Percentiles rank a stretch among this genome's conserved stretches.
These are phyloP conservation scores for Corticium candelabrum DNA, from an alignment of 37 sponge, comb jelly and placozoan genomes.

Conservation along the genomic window DNA sequence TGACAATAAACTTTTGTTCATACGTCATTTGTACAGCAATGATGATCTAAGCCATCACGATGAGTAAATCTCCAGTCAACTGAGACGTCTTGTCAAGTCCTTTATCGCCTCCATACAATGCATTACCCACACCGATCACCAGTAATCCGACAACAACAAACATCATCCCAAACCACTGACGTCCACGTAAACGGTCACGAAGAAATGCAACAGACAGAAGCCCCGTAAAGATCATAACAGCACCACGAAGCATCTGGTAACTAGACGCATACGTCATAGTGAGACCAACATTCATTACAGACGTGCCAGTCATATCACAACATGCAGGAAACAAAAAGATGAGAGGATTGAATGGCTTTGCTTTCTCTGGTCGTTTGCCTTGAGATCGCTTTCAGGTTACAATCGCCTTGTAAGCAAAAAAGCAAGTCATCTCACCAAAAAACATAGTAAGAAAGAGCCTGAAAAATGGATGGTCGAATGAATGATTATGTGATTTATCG, in stretches of 20 bases:
- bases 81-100: slow-evolving; percentile 7
- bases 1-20: slow-evolving; percentile 84
- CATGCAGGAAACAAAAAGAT: slow-evolving; percentile 82
- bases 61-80: slow-evolving; percentile 81
- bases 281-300: slow-evolving; percentile 85
- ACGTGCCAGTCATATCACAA: slow-evolving; percentile 75
- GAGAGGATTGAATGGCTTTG: slow-evolving; percentile 78
- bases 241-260: slow-evolving; percentile 89
- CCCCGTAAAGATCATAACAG: slow-evolving; percentile 96
- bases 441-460: slow-evolving; percentile 91
- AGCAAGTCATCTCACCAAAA: slow-evolving; percentile 82
- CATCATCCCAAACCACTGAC: slow-evolving; percentile 87
- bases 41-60: slow-evolving; percentile 60
- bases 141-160: slow-evolving; percentile 80
- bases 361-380: slow-evolving; percentile 21
- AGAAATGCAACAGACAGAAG: slow-evolving; percentile 85
- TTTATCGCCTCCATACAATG: slow-evolving; percentile 22
- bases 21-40: slow-evolving; percentile 23
- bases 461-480: slow-evolving; percentile 80
- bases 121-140: slow-evolving; percentile 73
- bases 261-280: slow-evolving; percentile 88
- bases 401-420: slow-evolving; percentile 55
- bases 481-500: slow-evolving; percentile 41
- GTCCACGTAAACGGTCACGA: slow-evolving; percentile 23
- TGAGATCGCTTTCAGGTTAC: neutral